Evolutionary conservation across 2,797 vertebrate species (phyloP), one percentile per base, ranked within the genome.

Genomic region (Pangasius macronema): DNA sequence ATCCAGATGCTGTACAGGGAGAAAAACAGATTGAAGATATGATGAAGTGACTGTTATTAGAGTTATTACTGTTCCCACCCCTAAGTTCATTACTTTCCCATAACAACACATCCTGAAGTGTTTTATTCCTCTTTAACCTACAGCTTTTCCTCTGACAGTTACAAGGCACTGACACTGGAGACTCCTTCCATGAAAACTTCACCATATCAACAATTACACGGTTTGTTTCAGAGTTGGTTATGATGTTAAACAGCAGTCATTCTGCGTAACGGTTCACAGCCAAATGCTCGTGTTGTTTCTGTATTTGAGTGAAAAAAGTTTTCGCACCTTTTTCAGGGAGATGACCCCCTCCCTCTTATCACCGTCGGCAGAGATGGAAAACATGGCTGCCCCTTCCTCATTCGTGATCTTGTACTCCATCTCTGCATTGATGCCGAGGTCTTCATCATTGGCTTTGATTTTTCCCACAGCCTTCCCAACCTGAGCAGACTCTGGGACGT

Each of bases 331-430:
- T 91, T 95, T 97, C 85, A 99, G 94, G 1, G 95, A 96, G 88
- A 99, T 94, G 92, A 98, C 95, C 61, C 97, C 98, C 93, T 99
- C 97, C 86, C 96, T 95, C 90, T 94, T 95, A 85, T 97, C 97
- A 85, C 94, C 95, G 91, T 98, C 97, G 0, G 96, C 96, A 75
- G 95, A 94, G 91, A 99, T 97, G 70, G 96, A 94, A 90, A 99
- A 99, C 22, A 97, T 93, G 3, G 96, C 96, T 39, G 95, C 89
- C 3, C 97, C 97, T 1, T 99, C 97, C 0, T 96, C 95, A 14
- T 97, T 97, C 79, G 96, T 95, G 91, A 99, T 97, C 72, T 95
- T 97, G 90, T 98, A 99, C 36, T 94, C 96, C 96, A 98, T 97
- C 70, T 98, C 97, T 42, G 97, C 96, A 24, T 98, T 99, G 70